Evolutionary conservation across 2,113 vertebrate genomes (phyloP).

Genomic region (Harpagus bidentatus): DNA sequence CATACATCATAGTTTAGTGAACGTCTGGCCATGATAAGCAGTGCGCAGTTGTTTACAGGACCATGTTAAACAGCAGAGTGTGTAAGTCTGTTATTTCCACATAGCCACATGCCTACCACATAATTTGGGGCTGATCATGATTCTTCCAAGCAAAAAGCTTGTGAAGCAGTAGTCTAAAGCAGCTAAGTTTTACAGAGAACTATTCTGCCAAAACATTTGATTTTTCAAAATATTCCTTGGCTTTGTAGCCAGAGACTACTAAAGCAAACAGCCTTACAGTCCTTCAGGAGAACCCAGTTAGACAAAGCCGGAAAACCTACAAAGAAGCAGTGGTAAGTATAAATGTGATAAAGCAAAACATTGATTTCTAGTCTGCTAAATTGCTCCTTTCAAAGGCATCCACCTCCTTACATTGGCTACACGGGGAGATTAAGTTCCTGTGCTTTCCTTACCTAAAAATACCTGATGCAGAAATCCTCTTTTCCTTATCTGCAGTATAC

Average conservation of each 20-base stretch:
- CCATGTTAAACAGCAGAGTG: background rate
- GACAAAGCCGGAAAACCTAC: background rate
- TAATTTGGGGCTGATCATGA: background rate
- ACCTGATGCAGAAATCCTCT: background rate
- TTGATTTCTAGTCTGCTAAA: background rate
- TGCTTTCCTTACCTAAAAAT: background rate
- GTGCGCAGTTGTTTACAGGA: background rate
- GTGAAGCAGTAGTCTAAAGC: background rate
- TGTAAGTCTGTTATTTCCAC: background rate
- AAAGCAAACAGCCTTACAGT: background rate
- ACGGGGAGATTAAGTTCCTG: accelerated
- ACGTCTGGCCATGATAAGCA: background rate
- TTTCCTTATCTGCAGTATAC: background rate
- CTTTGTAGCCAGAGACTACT: background rate
- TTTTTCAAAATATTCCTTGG: background rate
- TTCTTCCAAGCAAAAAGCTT: background rate
- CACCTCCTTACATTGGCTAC: background rate
- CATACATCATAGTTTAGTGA: background rate
- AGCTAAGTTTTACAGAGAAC: background rate
- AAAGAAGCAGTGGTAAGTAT: background rate
- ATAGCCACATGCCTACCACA: background rate
- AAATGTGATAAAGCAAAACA: background rate
- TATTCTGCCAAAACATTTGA: background rate
- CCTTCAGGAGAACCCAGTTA: background rate
- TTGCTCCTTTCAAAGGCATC: background rate